Base-by-base conservation (phyloP, 2,113 vertebrate species). In the Cephalophus harveyi region DNA sequence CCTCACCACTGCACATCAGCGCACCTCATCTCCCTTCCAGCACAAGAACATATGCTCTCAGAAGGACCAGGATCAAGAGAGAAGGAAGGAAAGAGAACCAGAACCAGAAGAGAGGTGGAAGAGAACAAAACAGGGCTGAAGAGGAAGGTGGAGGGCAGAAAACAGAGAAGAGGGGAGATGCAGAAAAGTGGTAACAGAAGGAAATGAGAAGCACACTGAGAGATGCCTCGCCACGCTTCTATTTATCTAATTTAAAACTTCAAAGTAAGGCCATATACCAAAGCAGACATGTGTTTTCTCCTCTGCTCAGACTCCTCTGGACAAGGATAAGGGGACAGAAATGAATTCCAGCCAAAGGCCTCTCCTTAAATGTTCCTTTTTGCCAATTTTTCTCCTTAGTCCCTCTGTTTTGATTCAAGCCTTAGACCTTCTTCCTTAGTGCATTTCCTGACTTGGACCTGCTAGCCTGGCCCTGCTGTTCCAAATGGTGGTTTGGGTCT, bases 241-340 rank as follows among this genome's bases (percentile, higher is more conserved):
- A 95, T 95, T 98, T 98, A 97, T 94, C 97, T 95, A 59, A 96
- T 96, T 95, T 91, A 97, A 97, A 87, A 93, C 92, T 91, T 94
- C 87, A 96, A 83, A 97, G 55, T 95, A 97, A 98, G 94, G 74
- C 95, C 97, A 89, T 94, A 97, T 83, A 89, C 85, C 54, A 46
- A 95, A 97, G 74, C n/a, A 54, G 16, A 55, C 36, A 62, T 25
- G 21, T 91, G 48, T 54, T 97, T 93, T 93, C 89, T 88, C 86
- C 78, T 95, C 91, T 86, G 62, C 74, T 83, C 30, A 74, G 40
- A 67, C 16, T 30, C 40, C 59, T 93, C 90, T n/a, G 50, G 78
- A 89, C 21, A 40, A 81, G 28, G 71, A 43, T 4, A 52, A 89
- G 17, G 67, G 43, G 36, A 43, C 57, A 91, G 54, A 95, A 62